Evolutionary conservation across 2,113 vertebrate genomes (phyloP).

Genomic region (Mustelus asterias): DNA sequence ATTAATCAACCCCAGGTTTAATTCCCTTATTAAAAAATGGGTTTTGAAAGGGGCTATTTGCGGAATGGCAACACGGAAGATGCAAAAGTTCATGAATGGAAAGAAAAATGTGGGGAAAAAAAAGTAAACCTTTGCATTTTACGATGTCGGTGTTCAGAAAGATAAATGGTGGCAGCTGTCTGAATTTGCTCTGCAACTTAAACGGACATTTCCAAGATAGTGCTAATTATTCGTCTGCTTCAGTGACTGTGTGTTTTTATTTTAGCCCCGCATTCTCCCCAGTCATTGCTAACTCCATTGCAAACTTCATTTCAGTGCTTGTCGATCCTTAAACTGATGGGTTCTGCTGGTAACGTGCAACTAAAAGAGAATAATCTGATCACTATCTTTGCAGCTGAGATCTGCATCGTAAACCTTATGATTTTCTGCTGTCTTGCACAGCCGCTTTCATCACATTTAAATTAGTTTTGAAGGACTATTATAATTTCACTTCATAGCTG

Average conservation of each 20-base stretch:
- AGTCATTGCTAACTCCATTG: conserved; percentile 1
- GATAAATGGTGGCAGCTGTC: background rate
- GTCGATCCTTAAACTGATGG: conserved; percentile 49
- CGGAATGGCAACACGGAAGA: background rate
- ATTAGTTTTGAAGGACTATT: conserved; percentile 67
- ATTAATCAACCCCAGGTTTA: conserved; percentile 34
- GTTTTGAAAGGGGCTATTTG: background rate
- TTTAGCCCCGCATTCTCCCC: background rate
- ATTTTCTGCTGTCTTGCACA: conserved; percentile 70
- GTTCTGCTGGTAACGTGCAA: conserved; percentile 47
- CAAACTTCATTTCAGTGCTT: conserved; percentile 24
- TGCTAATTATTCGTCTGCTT: conserved; percentile 15
- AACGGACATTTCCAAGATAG: conserved; percentile 2
- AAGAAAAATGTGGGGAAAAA: background rate
- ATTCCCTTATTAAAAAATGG: background rate
- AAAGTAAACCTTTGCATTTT: background rate
- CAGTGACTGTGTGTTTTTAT: background rate
- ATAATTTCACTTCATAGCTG: conserved; percentile 68
- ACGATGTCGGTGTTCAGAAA: background rate
- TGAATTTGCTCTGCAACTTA: background rate
- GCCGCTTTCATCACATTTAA: conserved; percentile 68
- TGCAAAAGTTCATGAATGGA: too few relatives aligned
- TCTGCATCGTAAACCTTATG: conserved; percentile 61
- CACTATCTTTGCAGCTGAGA: conserved; percentile 60
- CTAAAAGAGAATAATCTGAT: conserved; percentile 46